Evolutionary conservation across 2,797 vertebrate genomes (phyloP).

Genomic region (Thalassophryne amazonica): DNA sequence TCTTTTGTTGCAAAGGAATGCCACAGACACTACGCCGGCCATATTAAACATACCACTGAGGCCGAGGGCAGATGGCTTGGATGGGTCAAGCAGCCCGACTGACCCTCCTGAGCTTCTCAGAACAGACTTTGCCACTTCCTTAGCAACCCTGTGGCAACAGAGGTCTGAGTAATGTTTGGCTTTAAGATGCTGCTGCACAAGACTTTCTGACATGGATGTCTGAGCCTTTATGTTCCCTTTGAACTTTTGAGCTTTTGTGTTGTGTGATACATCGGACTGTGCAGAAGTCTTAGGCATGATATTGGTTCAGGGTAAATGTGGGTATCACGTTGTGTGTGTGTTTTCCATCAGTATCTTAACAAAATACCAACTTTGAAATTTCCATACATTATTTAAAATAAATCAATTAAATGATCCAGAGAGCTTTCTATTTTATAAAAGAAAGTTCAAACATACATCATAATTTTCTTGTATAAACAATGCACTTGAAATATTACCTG

Average conservation of each 20-base stretch:
- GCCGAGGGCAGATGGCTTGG: conserved; percentile 47
- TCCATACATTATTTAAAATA: too few relatives aligned
- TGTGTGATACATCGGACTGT: too few relatives aligned
- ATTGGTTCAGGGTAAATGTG: too few relatives aligned
- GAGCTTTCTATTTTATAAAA: too few relatives aligned
- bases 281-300: too few relatives aligned
- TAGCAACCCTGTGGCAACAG: conserved; percentile 69
- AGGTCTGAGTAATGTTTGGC: conserved; percentile 73
- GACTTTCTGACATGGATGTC: conserved; percentile 36
- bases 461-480: too few relatives aligned
- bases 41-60: conserved; percentile 63
- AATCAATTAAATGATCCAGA: too few relatives aligned
- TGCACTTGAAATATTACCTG: too few relatives aligned
- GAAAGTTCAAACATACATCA: too few relatives aligned
- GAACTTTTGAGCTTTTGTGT: not conserved
- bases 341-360: too few relatives aligned
- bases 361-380: too few relatives aligned
- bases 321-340: too few relatives aligned
- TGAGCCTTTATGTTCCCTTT: conserved; percentile 29
- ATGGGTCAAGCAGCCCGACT: conserved; percentile 60
- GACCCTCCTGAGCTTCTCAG: conserved; percentile 61
- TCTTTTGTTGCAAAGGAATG: conserved; percentile 54
- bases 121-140: conserved; percentile 64
- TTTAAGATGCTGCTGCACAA: conserved; percentile 57
- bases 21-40: conserved; percentile 49